phyloP scores from a whole-genome alignment of 2,113 vertebrate species.

The Prunella himalayana region DNA sequence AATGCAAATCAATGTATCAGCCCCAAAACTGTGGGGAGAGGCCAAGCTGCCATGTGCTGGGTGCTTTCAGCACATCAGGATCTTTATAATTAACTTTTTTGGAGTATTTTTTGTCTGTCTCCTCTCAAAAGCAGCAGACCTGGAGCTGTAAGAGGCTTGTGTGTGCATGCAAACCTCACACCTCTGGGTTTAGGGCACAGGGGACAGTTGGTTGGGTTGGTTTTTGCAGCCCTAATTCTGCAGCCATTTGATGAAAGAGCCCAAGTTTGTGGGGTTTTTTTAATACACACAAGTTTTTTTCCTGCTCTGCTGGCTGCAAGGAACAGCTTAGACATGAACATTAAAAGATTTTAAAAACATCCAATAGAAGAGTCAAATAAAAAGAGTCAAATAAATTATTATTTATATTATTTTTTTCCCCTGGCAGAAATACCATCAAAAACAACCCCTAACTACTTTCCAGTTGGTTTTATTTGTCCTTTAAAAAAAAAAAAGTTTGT shows the following conservation, averaged over 20 bases:
- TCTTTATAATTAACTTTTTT: not conserved
- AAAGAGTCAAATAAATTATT: not conserved
- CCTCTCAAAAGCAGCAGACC: not conserved
- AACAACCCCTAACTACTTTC: rapidly evolving
- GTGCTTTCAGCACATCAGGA: not conserved
- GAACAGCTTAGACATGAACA: rapidly evolving
- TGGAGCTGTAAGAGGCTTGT: not conserved
- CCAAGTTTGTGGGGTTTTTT: not conserved
- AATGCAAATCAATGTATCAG: not conserved
- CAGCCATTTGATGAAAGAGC: not conserved
- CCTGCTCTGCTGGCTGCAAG: not conserved
- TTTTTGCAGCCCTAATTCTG: not conserved
- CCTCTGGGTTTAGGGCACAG: not conserved
- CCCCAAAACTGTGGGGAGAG: not conserved
- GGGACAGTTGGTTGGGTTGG: not conserved
- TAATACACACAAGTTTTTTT: not conserved
- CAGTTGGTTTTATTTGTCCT: not conserved
- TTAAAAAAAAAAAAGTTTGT: not conserved
- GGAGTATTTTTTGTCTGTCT: not conserved
- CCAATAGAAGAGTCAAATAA: not conserved
- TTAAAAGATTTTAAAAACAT: not conserved
- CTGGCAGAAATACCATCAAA: not conserved
- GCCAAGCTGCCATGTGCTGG: not conserved
- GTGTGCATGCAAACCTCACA: not conserved
- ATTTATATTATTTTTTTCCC: rapidly evolving